A percentile compares a stretch with the other conserved stretches of the same genome.
These are phyloP conservation scores for Nycticebus coucang DNA, from an alignment of 2,113 vertebrate genomes.

Conservation along the genomic window DNA sequence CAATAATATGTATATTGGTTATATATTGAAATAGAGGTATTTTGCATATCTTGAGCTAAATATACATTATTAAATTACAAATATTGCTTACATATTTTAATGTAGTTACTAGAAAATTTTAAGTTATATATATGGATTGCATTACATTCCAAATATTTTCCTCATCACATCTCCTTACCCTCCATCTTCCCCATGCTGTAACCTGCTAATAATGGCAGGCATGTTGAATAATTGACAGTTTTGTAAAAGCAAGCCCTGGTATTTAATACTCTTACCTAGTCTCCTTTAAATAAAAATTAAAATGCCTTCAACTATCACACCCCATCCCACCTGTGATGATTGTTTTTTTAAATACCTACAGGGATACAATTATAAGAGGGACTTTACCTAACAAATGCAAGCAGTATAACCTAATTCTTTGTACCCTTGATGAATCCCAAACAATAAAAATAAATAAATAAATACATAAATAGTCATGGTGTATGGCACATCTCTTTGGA, in stretches of 20 bases:
- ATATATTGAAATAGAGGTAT: neutral
- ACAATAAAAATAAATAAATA: too few species aligned
- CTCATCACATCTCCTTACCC: neutral
- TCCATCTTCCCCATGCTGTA: neutral
- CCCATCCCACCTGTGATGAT: neutral
- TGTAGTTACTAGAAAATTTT: neutral
- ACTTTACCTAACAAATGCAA: too few species aligned
- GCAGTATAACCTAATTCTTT: too few species aligned
- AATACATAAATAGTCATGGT: too few species aligned
- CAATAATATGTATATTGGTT: neutral
- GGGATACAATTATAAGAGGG: too few species aligned
- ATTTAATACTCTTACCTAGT: neutral
- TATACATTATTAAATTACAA: neutral
- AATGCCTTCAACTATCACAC: neutral
- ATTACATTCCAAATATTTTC: neutral
- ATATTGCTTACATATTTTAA: neutral
- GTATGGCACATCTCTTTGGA: too few species aligned
- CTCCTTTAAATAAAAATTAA: neutral
- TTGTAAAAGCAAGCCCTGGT: neutral
- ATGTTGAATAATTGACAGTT: neutral
- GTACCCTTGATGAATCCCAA: too few species aligned
- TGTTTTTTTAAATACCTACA: neutral
- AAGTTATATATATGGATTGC: neutral
- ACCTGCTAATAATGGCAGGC: neutral
- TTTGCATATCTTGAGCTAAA: neutral